Evolutionary conservation across 2,888 invertebrate species (phyloP), one percentile per base, ranked within the genome.

Genomic region (Trachelus iudaicus): DNA sequence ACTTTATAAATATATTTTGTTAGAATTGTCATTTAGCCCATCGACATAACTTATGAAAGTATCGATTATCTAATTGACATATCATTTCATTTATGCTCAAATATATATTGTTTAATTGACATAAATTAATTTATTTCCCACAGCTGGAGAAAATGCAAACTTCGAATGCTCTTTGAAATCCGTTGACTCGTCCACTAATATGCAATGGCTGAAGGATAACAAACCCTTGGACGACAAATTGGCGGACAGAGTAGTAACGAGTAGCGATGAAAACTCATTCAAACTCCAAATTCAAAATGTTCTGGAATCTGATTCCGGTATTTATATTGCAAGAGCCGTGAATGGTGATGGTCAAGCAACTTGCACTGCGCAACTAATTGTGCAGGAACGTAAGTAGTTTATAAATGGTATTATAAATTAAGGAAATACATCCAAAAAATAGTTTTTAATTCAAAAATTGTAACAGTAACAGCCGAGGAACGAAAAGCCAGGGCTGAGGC

Each of bases 141-240:
- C 93, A 97, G 97, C 97, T 90, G 97, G 97, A 76, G 96, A 97
- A 89, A 95, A 94, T 87, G 97, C 97, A 69, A 92, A 93, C 81
- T 97, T 98, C 92, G 96, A 97, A 92, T 96, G 97, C 90, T 93
- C 94, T 83, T 93, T 97, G 81, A 94, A 94, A 81, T 93, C 94
- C 33, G 92, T 93, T 75, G 93, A 94, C 23, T 93, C 94, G 69
- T 87, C 90, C 1, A 91, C 92, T 3, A 92, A 93, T 69, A 94
- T 98, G 81, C 94, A 94, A 23, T 98, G 98, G 98, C 91, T 98
- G 83, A 97, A 97, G 92, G 96, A 98, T 92, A 98, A 98, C 92
- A 95, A 95, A 91, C 95, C 96, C 0, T 89, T 98, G 85, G 94
- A 95, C 71, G 96, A 96, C 90, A 94, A 93, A 76, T 92, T 96